Evolutionary conservation across 2,888 invertebrate species (phyloP).

Genomic region (Lithosia quadra): DNA sequence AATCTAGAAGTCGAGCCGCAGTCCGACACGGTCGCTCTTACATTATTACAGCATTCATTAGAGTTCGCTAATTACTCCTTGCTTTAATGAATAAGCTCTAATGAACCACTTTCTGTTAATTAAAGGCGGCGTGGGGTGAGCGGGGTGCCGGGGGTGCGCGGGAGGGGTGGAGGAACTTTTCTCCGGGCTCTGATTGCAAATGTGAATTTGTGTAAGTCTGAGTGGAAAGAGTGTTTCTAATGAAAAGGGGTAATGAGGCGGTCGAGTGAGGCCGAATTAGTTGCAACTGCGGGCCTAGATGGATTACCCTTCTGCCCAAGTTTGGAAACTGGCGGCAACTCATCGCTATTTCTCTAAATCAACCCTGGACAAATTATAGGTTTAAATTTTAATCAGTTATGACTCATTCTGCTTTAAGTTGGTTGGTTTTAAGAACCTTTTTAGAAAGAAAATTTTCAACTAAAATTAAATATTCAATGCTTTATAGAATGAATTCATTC

Average conservation of each 20-base stretch:
- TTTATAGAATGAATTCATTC: too few species aligned
- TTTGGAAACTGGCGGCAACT: background rate
- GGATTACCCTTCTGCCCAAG: slow-evolving; percentile 49
- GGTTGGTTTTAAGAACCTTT: background rate
- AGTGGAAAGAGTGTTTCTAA: slow-evolving; percentile 83
- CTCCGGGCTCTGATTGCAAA: slow-evolving; percentile 86
- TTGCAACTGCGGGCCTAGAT: slow-evolving; percentile 73
- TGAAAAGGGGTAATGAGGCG: slow-evolving; percentile 86
- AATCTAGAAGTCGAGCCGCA: slow-evolving; percentile 85
- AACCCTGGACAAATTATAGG: background rate
- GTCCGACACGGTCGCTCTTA: slow-evolving; percentile 87
- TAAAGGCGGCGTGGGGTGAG: slow-evolving; percentile 89
- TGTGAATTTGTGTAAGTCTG: slow-evolving; percentile 87
- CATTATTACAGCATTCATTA: slow-evolving; percentile 94
- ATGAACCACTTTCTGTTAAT: slow-evolving; percentile 97
- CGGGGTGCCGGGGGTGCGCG: slow-evolving; percentile 53
- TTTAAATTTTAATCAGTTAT: background rate
- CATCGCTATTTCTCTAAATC: slow-evolving; percentile 1
- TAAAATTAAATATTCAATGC: too few species aligned
- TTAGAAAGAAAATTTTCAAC: background rate
- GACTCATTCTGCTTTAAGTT: background rate
- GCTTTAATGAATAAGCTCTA: slow-evolving; percentile 96
- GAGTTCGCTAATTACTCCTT: slow-evolving; percentile 96
- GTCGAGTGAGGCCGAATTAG: slow-evolving; percentile 80
- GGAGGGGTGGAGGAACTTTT: slow-evolving; percentile 76